phyloP scores from a whole-genome alignment of 2,113 vertebrate genomes.

The Antigone vipio region DNA sequence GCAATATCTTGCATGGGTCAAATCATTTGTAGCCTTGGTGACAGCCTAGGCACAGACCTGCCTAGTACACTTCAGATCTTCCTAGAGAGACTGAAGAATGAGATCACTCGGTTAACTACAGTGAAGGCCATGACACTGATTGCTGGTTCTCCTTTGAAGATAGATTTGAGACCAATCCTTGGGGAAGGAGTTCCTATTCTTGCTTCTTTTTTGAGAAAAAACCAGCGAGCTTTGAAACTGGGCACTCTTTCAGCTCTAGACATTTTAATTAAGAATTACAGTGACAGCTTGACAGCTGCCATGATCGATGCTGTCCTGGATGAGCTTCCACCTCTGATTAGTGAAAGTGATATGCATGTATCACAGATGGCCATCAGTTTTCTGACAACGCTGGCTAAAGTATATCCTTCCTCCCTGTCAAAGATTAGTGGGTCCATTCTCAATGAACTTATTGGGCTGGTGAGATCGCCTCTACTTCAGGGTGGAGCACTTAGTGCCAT shows the following conservation, averaged over 20 bases:
- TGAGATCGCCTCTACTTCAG: constrained; percentile 93
- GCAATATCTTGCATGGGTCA: constrained; percentile 99
- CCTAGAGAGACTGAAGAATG: constrained; percentile 95
- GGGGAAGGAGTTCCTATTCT: constrained; percentile 96
- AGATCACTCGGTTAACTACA: constrained; percentile 95
- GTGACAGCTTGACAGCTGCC: constrained; percentile 89
- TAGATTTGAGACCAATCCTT: constrained; percentile 91
- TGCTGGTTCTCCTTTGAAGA: constrained; percentile 93
- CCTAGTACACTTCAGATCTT: constrained; percentile 95
- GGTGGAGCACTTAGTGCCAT: constrained; percentile 96
- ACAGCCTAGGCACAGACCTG: constrained; percentile 90
- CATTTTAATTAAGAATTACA: constrained; percentile 96
- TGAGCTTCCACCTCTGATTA: constrained; percentile 96
- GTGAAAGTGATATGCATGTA: constrained; percentile 98
- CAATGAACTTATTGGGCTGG: constrained; percentile 92
- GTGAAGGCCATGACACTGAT: constrained; percentile 95
- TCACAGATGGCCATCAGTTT: constrained; percentile 99
- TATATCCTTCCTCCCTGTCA: constrained; percentile 94
- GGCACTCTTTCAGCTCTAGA: constrained; percentile 93
- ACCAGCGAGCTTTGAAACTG: constrained; percentile 94
- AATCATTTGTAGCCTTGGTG: constrained; percentile 97
- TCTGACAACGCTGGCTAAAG: constrained; percentile 93
- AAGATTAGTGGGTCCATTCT: constrained; percentile 96
- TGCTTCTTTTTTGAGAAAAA: constrained; percentile 96
- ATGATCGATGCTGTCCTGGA: constrained; percentile 98